Conservation (phyloP, 2,797 vertebrate species). For the Notolepis coatsorum region DNA sequence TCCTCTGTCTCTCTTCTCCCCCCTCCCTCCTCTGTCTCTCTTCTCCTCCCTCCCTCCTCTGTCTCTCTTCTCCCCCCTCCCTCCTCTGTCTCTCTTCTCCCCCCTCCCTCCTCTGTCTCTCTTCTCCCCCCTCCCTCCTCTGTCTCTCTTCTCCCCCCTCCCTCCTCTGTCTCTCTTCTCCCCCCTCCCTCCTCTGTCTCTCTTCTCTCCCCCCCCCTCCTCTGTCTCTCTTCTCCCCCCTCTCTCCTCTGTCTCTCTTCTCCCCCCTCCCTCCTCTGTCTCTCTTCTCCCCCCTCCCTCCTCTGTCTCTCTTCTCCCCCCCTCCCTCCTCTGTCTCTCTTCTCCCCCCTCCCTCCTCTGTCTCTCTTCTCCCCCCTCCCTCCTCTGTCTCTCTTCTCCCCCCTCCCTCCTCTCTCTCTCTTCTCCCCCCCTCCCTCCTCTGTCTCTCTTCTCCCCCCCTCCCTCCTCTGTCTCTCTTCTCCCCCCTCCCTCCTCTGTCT, state of each 20-base stretch:
- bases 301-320: too few species aligned
- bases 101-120: too few species aligned
- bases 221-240: background rate
- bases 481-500: background rate
- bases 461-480: background rate
- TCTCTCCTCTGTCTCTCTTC: background rate
- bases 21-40: background rate
- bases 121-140: background rate
- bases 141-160: background rate
- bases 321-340: too few species aligned
- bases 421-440: too few species aligned
- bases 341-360: too few species aligned
- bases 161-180: too few species aligned
- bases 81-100: background rate
- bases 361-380: too few species aligned
- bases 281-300: background rate
- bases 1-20: too few species aligned
- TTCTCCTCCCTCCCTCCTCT: background rate
- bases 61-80: background rate
- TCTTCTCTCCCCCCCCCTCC: background rate
- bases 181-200: background rate
- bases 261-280: background rate
- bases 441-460: too few species aligned
- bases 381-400: too few species aligned
- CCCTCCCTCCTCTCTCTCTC: background rate